Percentiles rank a stretch among this genome's conserved stretches.
These are phyloP conservation scores for Pitta sordida DNA, from an alignment of 2,113 vertebrate genomes.

Conservation along the genomic window DNA sequence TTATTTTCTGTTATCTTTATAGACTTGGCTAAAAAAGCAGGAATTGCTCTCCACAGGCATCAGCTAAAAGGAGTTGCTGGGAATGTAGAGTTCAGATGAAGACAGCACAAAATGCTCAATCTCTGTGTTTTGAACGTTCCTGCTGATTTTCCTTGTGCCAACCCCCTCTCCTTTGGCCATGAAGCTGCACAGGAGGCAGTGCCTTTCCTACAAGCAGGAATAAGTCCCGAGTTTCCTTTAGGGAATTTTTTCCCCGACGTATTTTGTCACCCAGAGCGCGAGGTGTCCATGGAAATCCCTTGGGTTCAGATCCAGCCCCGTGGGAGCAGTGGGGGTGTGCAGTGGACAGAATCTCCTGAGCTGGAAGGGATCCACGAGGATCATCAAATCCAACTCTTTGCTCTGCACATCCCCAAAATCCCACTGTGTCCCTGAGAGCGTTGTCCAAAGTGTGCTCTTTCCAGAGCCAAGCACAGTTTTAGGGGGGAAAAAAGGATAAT, in stretches of 20 bases:
- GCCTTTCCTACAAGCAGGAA: too few species aligned
- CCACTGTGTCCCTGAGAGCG: too few species aligned
- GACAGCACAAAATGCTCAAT: neutral
- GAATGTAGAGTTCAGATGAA: constrained; percentile 11
- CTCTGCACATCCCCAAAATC: too few species aligned
- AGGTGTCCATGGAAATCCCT: neutral
- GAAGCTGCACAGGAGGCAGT: neutral
- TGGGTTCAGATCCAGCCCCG: neutral
- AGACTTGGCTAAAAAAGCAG: constrained; percentile 38
- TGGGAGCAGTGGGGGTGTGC: neutral
- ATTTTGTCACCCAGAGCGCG: neutral
- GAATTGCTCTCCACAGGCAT: constrained; percentile 11
- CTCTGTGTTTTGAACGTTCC: neutral
- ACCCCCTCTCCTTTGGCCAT: neutral
- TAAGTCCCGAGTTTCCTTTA: neutral
- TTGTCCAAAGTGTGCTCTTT: neutral
- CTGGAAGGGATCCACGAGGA: neutral
- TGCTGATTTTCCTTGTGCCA: neutral
- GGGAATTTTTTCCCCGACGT: neutral
- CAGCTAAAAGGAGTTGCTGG: constrained; percentile 33
- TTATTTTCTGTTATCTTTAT: constrained; percentile 42
- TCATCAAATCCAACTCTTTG: too few species aligned
- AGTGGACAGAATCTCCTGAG: neutral
- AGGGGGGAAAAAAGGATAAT: neutral
- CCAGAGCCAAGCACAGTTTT: neutral